phyloP scores from a whole-genome alignment of 2,888 invertebrate genomes.

The Tromatobia lineatoria region DNA sequence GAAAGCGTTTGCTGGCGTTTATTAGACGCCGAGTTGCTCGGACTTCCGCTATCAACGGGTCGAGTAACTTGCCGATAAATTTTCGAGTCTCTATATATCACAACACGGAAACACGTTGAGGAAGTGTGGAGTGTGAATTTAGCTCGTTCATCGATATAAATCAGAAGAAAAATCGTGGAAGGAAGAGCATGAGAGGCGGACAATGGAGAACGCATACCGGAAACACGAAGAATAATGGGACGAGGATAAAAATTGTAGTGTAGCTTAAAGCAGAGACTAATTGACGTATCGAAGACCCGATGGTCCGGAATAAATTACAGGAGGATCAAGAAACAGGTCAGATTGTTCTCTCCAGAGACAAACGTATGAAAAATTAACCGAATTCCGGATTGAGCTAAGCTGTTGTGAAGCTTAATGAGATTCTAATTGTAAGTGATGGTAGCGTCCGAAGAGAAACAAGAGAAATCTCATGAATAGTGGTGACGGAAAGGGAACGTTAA shows the following conservation, averaged over 20 bases:
- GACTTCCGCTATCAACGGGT: conserved; percentile 58
- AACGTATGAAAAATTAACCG: conserved; percentile 60
- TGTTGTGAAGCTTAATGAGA: conserved; percentile 66
- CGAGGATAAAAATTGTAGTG: not conserved
- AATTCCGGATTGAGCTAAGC: conserved; percentile 50
- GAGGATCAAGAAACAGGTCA: conserved; percentile 5
- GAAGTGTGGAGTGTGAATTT: conserved; percentile 25
- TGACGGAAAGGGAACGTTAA: conserved; percentile 32
- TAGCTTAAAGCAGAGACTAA: not conserved
- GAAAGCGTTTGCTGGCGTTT: conserved; percentile 1
- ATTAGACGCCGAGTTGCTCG: conserved; percentile 36
- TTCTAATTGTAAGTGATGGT: conserved; percentile 74
- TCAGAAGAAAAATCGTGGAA: conserved; percentile 5
- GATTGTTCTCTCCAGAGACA: conserved; percentile 11
- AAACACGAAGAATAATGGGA: not conserved
- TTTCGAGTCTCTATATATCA: conserved; percentile 9
- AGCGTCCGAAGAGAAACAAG: conserved; percentile 41
- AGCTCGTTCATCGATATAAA: conserved; percentile 42
- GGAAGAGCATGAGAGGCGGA: not conserved
- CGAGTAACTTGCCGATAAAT: conserved; percentile 45
- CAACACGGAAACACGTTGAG: conserved; percentile 38
- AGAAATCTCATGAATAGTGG: conserved; percentile 21
- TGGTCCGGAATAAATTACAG: conserved; percentile 11
- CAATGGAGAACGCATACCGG: conserved; percentile 1
- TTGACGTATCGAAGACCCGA: conserved; percentile 9